phyloP scores from a whole-genome alignment of 1,140 invertebrate species.

The Halictus rubicundus region DNA sequence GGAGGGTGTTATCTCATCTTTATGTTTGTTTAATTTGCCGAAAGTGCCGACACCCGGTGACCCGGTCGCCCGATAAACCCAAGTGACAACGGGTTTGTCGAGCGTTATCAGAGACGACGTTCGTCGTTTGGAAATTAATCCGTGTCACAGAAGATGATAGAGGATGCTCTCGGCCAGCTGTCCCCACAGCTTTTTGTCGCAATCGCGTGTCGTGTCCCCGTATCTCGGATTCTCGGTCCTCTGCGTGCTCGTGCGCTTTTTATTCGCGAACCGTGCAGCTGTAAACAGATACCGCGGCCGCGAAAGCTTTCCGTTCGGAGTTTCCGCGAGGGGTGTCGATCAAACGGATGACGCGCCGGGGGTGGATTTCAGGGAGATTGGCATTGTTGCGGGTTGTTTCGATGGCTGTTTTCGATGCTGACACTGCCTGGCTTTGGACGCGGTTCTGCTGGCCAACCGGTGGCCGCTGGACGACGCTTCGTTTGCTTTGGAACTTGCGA shows the following conservation, averaged over 20 bases:
- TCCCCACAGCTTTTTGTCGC: slow-evolving; percentile 17
- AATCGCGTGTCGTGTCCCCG: not conserved
- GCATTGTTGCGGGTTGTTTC: too few species aligned
- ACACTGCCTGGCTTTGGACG: too few species aligned
- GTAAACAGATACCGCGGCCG: slow-evolving; percentile 26
- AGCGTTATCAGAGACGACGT: not conserved
- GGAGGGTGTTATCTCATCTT: slow-evolving; percentile 39
- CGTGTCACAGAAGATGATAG: not conserved
- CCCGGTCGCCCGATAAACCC: not conserved
- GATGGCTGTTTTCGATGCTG: too few species aligned
- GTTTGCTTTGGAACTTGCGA: too few species aligned
- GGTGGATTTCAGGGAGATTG: too few species aligned
- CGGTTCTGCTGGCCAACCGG: too few species aligned
- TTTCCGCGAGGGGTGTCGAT: not conserved
- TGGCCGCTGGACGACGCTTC: too few species aligned
- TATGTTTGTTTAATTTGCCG: slow-evolving; percentile 62
- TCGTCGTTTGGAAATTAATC: slow-evolving; percentile 15
- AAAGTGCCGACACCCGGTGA: not conserved
- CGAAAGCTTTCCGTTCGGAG: not conserved
- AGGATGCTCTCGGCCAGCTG: not conserved
- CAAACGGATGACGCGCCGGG: too few species aligned
- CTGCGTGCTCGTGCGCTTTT: not conserved
- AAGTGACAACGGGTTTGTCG: not conserved
- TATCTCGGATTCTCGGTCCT: not conserved
- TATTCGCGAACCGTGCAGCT: not conserved